phyloP scores from a whole-genome alignment of 2,888 invertebrate genomes.

The Lepidochrysops patricia region DNA sequence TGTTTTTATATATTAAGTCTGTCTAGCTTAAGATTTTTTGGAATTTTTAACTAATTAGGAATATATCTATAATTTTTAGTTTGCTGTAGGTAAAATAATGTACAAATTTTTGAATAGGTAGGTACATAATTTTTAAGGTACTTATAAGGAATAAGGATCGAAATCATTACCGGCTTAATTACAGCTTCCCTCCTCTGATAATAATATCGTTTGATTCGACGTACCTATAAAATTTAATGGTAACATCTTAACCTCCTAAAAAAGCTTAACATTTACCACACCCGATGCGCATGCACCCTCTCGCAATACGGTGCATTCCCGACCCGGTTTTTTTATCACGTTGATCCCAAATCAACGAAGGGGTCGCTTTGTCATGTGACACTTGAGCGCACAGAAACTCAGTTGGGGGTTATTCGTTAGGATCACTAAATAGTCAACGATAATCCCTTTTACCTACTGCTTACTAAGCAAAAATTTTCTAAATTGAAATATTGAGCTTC shows the following conservation, averaged over 20 bases:
- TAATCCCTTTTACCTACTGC: constrained; percentile 44
- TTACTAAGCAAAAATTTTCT: neutral
- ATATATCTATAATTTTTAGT: no score
- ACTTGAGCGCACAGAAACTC: constrained; percentile 61
- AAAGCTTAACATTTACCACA: constrained; percentile 14
- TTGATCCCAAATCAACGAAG: constrained; percentile 54
- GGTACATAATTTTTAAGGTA: no score
- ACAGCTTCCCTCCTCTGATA: neutral
- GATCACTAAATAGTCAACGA: constrained; percentile 52
- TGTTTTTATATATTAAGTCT: no score
- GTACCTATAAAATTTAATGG: neutral
- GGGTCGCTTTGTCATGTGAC: constrained; percentile 69
- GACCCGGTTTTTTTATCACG: constrained; percentile 58
- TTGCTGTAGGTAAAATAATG: no score
- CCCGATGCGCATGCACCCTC: constrained; percentile 35
- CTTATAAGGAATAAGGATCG: no score
- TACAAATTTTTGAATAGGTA: no score
- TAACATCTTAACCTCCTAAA: constrained; percentile 1
- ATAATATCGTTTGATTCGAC: neutral
- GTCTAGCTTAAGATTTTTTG: no score
- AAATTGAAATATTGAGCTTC: no score
- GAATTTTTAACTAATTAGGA: no score
- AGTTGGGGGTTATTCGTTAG: constrained; percentile 57
- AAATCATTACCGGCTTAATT: no score
- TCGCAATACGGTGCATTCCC: constrained; percentile 57